Evolutionary conservation across 2,888 invertebrate species (phyloP).

Genomic region (Pachymerium ferrugineum): DNA sequence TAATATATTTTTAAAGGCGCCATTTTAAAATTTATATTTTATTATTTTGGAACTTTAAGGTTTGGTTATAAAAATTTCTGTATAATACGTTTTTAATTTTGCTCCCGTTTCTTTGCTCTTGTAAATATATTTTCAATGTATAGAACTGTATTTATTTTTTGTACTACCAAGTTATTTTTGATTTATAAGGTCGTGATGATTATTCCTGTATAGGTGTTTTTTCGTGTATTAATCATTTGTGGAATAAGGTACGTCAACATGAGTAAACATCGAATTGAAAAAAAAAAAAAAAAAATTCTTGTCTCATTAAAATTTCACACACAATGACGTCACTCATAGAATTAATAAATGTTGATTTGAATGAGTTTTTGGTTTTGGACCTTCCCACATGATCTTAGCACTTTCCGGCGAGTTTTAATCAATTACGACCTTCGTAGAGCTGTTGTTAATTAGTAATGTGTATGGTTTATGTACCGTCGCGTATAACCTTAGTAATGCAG

Average conservation of each 20-base stretch:
- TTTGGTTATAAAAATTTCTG: neutral
- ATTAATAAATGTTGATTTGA: too few relatives aligned
- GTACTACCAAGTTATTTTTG: constrained; percentile 14
- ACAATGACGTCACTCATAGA: too few relatives aligned
- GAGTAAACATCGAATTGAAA: constrained; percentile 2
- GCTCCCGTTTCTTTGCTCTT: neutral
- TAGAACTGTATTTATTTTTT: constrained; percentile 24
- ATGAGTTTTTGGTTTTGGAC: too few relatives aligned
- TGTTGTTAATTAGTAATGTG: too few relatives aligned
- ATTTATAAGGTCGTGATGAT: neutral
- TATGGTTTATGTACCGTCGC: too few relatives aligned
- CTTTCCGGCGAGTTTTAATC: too few relatives aligned
- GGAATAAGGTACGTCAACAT: constrained; percentile 16
- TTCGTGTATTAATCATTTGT: constrained; percentile 24
- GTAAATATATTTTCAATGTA: constrained; percentile 13
- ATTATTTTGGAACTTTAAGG: neutral
- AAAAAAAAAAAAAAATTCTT: too few relatives aligned
- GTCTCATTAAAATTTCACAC: too few relatives aligned
- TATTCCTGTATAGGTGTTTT: constrained; percentile 18
- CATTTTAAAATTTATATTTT: neutral
- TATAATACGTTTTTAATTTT: neutral
- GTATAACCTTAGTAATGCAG: too few relatives aligned
- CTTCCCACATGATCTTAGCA: too few relatives aligned
- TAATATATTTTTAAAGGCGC: constrained; percentile 15
- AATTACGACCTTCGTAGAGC: too few relatives aligned